Conservation (phyloP, 2,888 invertebrate species). For the Ecliptopera silaceata region DNA sequence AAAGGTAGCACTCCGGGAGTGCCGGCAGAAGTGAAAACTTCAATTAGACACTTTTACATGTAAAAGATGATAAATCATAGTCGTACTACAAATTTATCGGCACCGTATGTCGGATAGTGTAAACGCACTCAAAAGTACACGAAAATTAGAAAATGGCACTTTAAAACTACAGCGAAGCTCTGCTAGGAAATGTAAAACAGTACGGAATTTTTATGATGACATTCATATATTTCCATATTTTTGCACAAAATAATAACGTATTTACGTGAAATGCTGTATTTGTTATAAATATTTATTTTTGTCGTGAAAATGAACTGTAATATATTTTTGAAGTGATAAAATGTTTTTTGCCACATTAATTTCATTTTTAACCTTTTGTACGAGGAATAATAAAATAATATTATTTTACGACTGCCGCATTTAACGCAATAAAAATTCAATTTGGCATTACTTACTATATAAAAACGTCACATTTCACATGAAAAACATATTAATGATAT, state of each 20-base stretch:
- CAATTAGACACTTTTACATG: too few relatives aligned
- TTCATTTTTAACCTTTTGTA: background rate
- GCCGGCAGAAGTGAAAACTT: too few relatives aligned
- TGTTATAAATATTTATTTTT: background rate
- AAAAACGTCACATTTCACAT: too few relatives aligned
- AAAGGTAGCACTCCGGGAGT: too few relatives aligned
- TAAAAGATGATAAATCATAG: too few relatives aligned
- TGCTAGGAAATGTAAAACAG: conserved; percentile 23
- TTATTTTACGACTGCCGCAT: too few relatives aligned
- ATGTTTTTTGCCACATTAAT: background rate
- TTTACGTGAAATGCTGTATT: background rate
- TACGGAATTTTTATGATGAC: conserved; percentile 27
- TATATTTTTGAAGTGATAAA: background rate
- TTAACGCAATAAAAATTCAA: too few relatives aligned
- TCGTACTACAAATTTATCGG: too few relatives aligned
- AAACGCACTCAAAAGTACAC: conserved; percentile 11
- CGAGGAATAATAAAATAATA: background rate
- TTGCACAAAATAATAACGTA: conserved; percentile 1
- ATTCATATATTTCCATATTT: too few relatives aligned
- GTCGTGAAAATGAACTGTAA: background rate
- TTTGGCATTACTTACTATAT: too few relatives aligned
- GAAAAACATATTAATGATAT: too few relatives aligned
- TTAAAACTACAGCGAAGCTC: conserved; percentile 13
- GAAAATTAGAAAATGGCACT: conserved; percentile 20
- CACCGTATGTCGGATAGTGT: too few relatives aligned